These are phyloP conservation scores for Apteryx owenii DNA, from an alignment of 2,113 vertebrate species.

Conservation along the genomic window DNA sequence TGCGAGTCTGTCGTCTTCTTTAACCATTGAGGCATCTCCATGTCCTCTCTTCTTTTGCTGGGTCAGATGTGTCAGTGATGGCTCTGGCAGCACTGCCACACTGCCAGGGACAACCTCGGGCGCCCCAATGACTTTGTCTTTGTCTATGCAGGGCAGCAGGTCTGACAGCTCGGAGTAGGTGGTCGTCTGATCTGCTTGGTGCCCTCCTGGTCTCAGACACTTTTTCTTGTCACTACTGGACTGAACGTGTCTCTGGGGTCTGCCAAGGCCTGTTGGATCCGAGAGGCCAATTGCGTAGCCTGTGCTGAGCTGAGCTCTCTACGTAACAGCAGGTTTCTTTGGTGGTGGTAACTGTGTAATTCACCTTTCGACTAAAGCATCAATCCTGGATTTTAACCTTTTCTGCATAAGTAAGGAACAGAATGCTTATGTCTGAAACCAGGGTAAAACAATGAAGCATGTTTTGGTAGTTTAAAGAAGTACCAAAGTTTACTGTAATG, in stretches of 20 bases:
- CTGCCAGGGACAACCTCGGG: neutral
- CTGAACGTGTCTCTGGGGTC: neutral
- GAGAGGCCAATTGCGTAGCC: neutral
- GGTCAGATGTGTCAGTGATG: fast-evolving
- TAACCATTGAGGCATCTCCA: neutral
- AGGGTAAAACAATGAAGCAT: neutral
- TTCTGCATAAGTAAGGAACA: neutral
- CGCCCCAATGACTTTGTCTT: neutral
- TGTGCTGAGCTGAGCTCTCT: fast-evolving
- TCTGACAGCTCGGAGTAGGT: neutral
- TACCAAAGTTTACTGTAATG: neutral
- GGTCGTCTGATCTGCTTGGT: neutral
- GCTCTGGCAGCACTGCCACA: fast-evolving
- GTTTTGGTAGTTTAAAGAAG: constrained; percentile 13
- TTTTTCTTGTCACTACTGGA: neutral
- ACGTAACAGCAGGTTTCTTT: neutral
- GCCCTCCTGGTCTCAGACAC: neutral
- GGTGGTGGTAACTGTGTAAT: neutral
- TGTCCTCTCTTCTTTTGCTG: neutral
- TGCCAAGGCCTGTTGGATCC: neutral
- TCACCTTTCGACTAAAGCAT: neutral
- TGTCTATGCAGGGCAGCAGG: neutral
- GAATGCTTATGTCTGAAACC: neutral
- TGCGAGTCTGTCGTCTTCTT: neutral
- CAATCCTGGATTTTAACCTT: neutral